phyloP scores from a whole-genome alignment of 1,140 invertebrate species.

The Drosophila lowei region DNA sequence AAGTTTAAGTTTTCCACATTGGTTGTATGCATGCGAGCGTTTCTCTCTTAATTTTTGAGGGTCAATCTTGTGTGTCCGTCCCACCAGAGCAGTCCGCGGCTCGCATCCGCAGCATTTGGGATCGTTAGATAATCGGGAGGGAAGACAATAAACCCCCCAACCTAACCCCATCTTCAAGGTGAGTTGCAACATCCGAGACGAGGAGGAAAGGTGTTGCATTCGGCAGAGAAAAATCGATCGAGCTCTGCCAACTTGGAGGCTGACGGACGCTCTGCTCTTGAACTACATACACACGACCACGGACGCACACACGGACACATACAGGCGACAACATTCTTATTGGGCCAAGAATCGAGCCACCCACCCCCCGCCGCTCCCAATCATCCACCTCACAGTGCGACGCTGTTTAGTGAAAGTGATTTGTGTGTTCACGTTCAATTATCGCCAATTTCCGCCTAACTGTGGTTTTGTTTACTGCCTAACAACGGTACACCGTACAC shows the following conservation, averaged over 20 bases:
- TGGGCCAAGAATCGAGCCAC: conserved; percentile 19
- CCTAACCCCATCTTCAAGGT: conserved; percentile 23
- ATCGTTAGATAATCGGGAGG: conserved; percentile 51
- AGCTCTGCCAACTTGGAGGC: conserved; percentile 13
- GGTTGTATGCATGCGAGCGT: conserved; percentile 7
- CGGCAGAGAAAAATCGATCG: conserved; percentile 62
- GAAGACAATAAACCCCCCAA: background rate
- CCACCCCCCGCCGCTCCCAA: conserved; percentile 7
- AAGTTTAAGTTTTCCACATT: conserved; percentile 44
- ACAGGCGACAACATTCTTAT: conserved; percentile 11
- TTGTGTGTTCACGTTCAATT: conserved; percentile 47
- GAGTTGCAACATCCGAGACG: background rate
- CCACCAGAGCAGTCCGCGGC: conserved; percentile 7
- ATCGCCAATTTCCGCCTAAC: conserved; percentile 29
- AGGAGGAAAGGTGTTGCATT: conserved; percentile 21
- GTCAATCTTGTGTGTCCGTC: background rate
- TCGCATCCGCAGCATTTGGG: conserved; percentile 2
- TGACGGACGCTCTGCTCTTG: conserved; percentile 43
- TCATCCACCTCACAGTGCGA: background rate
- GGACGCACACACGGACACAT: conserved; percentile 1
- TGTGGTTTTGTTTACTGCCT: conserved; percentile 33
- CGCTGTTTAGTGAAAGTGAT: conserved; percentile 39
- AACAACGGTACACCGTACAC: too few relatives aligned
- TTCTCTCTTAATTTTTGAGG: conserved; percentile 8
- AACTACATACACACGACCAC: conserved; percentile 30